Evolutionary conservation across 2,113 vertebrate species (phyloP), one percentile per base, ranked within the genome.

Genomic region (Aegotheles bennettii): DNA sequence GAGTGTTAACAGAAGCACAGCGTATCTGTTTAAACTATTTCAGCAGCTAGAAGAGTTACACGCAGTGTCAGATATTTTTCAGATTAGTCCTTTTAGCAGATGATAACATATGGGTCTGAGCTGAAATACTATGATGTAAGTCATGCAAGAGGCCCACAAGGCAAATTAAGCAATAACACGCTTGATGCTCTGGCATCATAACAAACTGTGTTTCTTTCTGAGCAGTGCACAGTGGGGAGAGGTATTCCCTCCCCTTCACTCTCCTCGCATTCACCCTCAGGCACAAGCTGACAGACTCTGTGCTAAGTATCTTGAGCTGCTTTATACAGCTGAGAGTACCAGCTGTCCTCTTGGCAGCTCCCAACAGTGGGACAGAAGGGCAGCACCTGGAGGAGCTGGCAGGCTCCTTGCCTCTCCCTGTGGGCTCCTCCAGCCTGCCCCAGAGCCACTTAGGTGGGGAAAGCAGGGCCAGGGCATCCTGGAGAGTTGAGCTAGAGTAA

Each of bases 131-230:
- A 20, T 71, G 43, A 92, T 53, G 83, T 89, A 94, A 96, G 59
- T 68, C 47, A 56, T 33, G 56, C 67, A 77, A 90, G 73, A 91
- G 70, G 35, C 60, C 93, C 28, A 24, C 60, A 38, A 74, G 71
- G 82, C 87, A 96, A 95, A 96, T 93, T 93, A 96, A 92, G 83
- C 71, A 96, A 78, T 93, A 90, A 90, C 68, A 84, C 54, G 85
- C 83, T 84, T 89, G 79, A 77, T 92, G 71, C 59, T 81, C 71
- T 90, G 85, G 87, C 92, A 91, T 74, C 35, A 67, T 83, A 88
- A 95, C 79, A 90, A 86, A 71, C 60, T 20, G 4, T 68, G 81
- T 90, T 95, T 84, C 69, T 79, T 82, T 78, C 60, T 81, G 57
- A 74, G 35, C 9, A 0, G 64, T 61, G 61, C 71, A 54, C 64